Conservation (phyloP, 2,888 invertebrate species). For the Laspeyria flexula region DNA sequence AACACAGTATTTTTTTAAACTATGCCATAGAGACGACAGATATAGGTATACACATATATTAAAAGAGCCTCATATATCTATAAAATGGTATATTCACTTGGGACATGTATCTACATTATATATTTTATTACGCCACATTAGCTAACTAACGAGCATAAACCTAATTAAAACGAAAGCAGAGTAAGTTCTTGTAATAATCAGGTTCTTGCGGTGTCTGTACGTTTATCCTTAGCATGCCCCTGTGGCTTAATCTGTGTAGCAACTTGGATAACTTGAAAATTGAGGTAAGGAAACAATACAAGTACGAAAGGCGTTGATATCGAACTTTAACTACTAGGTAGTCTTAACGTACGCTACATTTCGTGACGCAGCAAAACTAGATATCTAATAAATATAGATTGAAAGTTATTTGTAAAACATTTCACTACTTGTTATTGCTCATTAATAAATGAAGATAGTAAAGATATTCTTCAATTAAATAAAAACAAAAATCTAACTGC, state of each 20-base stretch:
- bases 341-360: no score
- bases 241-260: not conserved
- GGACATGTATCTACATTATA: not conserved
- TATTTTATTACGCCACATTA: constrained; percentile 5
- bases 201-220: not conserved
- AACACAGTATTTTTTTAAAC: not conserved
- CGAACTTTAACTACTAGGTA: not conserved
- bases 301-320: not conserved
- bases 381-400: no score
- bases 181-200: not conserved
- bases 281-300: not conserved
- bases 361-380: no score
- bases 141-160: not conserved
- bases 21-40: not conserved
- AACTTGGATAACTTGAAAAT: not conserved
- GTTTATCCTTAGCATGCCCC: not conserved
- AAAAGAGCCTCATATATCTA: not conserved
- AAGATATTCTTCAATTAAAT: no score
- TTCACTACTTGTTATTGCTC: no score
- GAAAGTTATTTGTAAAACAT: no score
- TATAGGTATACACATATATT: not conserved
- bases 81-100: not conserved
- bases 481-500: no score
- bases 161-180: constrained; percentile 8
- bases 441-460: no score